Conservation (phyloP, 2,797 vertebrate species). For the Botia kubotai region DNA sequence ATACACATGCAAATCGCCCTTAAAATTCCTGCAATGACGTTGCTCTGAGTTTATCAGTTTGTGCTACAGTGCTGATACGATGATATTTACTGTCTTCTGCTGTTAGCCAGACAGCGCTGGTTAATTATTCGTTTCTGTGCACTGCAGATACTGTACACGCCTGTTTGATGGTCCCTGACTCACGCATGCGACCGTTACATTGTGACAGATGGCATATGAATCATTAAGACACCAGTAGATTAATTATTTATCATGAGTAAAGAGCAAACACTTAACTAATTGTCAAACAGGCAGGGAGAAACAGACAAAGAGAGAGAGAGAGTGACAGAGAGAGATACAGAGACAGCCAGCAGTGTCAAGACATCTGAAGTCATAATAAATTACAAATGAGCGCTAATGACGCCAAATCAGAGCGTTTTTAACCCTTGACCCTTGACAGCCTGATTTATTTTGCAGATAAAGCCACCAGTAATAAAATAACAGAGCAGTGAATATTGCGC, state of each 20-base stretch:
- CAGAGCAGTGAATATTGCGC: background rate
- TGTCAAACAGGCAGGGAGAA: constrained; percentile 37
- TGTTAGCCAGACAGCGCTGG: constrained; percentile 16
- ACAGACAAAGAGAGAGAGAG: constrained; percentile 38
- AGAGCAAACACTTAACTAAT: constrained; percentile 78
- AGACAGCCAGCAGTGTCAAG: background rate
- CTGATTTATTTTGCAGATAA: constrained; percentile 8
- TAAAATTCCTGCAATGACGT: background rate
- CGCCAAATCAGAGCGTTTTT: constrained; percentile 5
- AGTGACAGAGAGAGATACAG: constrained; percentile 31
- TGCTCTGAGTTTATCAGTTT: background rate
- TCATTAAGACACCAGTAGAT: constrained; percentile 81
- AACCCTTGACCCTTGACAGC: background rate
- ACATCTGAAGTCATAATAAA: constrained; percentile 21
- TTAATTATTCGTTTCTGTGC: constrained; percentile 26
- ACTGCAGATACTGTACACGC: constrained; percentile 18
- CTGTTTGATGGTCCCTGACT: constrained; percentile 29
- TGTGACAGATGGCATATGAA: constrained; percentile 83
- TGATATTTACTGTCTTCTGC: background rate
- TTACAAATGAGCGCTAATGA: constrained; percentile 36
- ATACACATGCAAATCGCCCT: constrained; percentile 7
- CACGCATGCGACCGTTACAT: constrained; percentile 49
- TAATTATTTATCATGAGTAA: constrained; percentile 85
- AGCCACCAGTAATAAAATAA: background rate
- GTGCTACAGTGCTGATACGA: background rate